Evolutionary conservation across 1,140 invertebrate species (phyloP).

Genomic region (Caenorhabditis remanei): DNA sequence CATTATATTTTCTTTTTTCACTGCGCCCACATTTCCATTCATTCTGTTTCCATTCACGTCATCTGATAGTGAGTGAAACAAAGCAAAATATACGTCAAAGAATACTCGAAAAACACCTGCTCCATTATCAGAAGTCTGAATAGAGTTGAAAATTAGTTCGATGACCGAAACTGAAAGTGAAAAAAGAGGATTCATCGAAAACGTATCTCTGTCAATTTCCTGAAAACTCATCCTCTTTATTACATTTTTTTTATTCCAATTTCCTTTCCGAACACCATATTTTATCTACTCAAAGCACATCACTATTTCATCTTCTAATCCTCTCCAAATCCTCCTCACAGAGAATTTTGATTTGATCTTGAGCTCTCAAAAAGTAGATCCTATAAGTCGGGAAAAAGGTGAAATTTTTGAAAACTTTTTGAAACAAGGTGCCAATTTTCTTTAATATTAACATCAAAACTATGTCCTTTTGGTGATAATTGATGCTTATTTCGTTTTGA

Average conservation of each 20-base stretch:
- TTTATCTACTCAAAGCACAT: background rate
- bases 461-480: background rate
- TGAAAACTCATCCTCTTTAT: background rate
- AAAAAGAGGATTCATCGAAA: background rate
- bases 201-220: background rate
- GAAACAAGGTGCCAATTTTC: background rate
- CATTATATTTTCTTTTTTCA: too few relatives aligned
- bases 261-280: background rate
- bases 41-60: too few relatives aligned
- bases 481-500: constrained; percentile 7
- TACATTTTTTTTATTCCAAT: background rate
- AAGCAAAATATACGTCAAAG: too few relatives aligned
- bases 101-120: too few relatives aligned
- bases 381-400: background rate
- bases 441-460: background rate
- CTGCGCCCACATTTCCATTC: too few relatives aligned
- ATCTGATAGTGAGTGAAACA: too few relatives aligned
- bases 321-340: constrained; percentile 2
- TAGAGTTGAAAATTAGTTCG: too few relatives aligned
- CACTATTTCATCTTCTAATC: constrained; percentile 1
- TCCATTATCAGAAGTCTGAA: too few relatives aligned
- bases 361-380: background rate
- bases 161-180: too few relatives aligned
- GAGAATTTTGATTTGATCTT: background rate
- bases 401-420: background rate